Percentiles rank a stretch among this genome's conserved stretches.
phyloP scores from a whole-genome alignment of 2,797 vertebrate genomes.

The Sebastes matsubarae region DNA sequence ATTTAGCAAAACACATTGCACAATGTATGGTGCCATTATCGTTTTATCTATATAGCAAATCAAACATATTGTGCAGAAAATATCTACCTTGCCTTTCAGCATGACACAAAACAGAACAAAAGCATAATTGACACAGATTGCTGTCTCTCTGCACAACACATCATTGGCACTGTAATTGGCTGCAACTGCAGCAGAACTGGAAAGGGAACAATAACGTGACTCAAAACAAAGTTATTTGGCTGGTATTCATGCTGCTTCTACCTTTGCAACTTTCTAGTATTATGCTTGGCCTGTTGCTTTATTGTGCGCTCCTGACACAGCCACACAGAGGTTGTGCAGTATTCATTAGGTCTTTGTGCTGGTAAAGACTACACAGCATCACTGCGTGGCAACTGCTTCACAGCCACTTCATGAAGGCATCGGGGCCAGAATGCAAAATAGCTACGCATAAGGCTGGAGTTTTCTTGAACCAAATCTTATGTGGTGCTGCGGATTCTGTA shows the following conservation, averaged over 20 bases:
- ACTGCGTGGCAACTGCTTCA: slow-evolving; percentile 30
- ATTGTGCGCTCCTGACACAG: slow-evolving; percentile 29
- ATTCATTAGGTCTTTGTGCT: slow-evolving; percentile 47
- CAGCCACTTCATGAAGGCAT: slow-evolving; percentile 36
- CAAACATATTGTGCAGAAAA: background rate
- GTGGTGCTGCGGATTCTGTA: background rate
- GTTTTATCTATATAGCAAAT: slow-evolving; percentile 4
- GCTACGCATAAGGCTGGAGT: background rate
- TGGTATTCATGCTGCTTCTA: slow-evolving; percentile 20
- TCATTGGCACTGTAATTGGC: slow-evolving; percentile 21
- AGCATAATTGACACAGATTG: background rate
- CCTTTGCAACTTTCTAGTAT: slow-evolving; percentile 27
- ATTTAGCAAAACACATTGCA: background rate
- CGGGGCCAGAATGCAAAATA: slow-evolving; percentile 30
- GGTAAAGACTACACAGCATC: slow-evolving; percentile 13
- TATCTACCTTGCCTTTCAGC: background rate
- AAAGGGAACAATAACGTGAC: slow-evolving; percentile 11
- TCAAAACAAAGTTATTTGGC: slow-evolving; percentile 20
- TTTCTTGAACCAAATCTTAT: background rate
- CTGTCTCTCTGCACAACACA: background rate
- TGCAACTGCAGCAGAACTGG: slow-evolving; percentile 1
- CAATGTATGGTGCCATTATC: background rate
- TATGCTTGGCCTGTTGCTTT: slow-evolving; percentile 20
- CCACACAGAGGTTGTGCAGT: slow-evolving; percentile 26
- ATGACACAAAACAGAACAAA: background rate